Base-by-base conservation (phyloP, 2,797 vertebrate species). In the Acrocephalus scirpaceus region DNA sequence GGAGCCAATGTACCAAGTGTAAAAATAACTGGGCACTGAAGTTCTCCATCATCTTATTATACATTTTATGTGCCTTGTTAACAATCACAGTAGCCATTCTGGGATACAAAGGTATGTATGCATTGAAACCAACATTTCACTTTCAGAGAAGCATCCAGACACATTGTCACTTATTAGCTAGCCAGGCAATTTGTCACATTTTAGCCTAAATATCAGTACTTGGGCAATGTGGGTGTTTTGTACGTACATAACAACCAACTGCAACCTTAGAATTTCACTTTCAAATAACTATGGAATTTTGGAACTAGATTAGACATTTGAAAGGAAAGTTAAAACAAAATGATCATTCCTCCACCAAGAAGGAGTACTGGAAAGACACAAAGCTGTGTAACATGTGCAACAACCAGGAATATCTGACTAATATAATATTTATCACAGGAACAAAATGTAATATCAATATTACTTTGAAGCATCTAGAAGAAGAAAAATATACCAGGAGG, bases 21-120 rank as follows among this genome's bases (percentile, higher is more conserved):
- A 99, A 99, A 98, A 99, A 98, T 96, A 99, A 99, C 97, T 99
- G 99, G 99, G 98, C 98, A 11, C 97, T 99, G 98, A 99, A 99
- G 98, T 98, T 98, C 94, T 99, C 99, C 96, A 99, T 99, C 97
- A 98, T 99, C 88, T 97, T 99, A 80, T 97, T 99, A 47, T 99
- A 99, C 72, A 97, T 99, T 97, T 97, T 99, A 72, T 99, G 99
- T 96, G 98, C 98, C 71, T 97, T 99, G 84, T 98, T 99, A 96
- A 99, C 98, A 93, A 99, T 99, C 88, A 99, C 99, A 85, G 98
- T 99, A 70, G 99, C 99, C 91, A 98, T 99, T 92, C 98, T 99
- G 72, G 99, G 99, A 97, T 99, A 99, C 96, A 99, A 99, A 99
- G 99, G 99, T 99, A 98, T 94, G 97, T 94, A 85, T 50, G 61